Conservation (phyloP, 2,797 vertebrate species). For the Sebastes kiyomatsui region DNA sequence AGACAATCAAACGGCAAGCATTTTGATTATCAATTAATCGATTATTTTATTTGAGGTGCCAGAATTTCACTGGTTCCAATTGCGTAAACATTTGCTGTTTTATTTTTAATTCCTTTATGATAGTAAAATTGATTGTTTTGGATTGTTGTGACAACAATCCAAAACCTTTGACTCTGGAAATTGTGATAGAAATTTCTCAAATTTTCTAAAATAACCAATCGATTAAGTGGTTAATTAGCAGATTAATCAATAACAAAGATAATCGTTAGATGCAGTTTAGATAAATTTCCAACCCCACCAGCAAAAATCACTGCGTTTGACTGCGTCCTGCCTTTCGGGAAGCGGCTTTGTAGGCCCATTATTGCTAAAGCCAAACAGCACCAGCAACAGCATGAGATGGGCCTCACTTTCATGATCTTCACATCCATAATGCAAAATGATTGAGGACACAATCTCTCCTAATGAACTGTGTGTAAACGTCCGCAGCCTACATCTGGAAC, state of each 20-base stretch:
- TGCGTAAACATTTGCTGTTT: not conserved
- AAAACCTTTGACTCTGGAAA: not conserved
- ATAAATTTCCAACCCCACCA: not conserved
- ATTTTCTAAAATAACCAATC: not conserved
- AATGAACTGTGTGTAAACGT: not conserved
- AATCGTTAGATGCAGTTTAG: not conserved
- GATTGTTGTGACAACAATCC: not conserved
- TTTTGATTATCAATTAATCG: not conserved
- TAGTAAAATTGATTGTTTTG: not conserved
- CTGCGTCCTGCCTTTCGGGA: not conserved
- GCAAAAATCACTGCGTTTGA: not conserved
- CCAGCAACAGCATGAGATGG: not conserved
- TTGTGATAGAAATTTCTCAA: not conserved
- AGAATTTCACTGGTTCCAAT: not conserved
- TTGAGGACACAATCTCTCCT: not conserved
- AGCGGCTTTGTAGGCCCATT: not conserved
- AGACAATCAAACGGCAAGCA: not conserved
- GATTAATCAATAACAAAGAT: not conserved
- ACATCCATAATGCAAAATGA: constrained; percentile 1
- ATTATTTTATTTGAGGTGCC: not conserved
- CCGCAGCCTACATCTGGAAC: not conserved
- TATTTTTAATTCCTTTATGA: not conserved
- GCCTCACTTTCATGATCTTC: not conserved
- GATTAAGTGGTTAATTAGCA: not conserved
- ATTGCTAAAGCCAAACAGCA: not conserved